Evolutionary conservation across 2,113 vertebrate species (phyloP), one percentile per base, ranked within the genome.

Genomic region (Corydoras sp.): DNA sequence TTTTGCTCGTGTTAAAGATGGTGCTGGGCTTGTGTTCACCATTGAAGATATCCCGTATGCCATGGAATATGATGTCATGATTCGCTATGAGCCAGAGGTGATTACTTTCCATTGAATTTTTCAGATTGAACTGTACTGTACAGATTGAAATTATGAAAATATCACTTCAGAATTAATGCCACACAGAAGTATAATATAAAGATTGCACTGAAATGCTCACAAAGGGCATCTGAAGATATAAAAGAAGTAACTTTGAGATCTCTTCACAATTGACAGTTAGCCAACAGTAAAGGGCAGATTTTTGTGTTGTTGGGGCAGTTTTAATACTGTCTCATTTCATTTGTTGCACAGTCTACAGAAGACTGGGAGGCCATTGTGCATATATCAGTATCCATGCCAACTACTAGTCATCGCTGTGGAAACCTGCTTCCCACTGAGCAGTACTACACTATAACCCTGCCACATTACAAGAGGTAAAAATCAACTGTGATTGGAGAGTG

Each of bases 51-150:
- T 95, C 74, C 90, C 92, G 15, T 88, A 85, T 24, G 85, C 91
- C 66, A 93, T 94, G 92, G 93, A 94, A 56, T 95, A 93, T 2
- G 88, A 93, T 82, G 88, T 95, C 76, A 84, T 94, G 83, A 85
- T 97, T 54, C 87, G 90, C 79, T 93, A 92, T 0, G 91, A 94
- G 71, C 90, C 91, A 0, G 91, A 96, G 91, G 92, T 97, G 32
- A 49, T 53, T 12, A 53, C 5, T 53, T 43, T 43, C 35, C 7
- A 43, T 43, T 43, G 2, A 2, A 43, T 5, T 43, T 4, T n/a
- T n/a, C n/a, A n/a, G n/a, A n/a, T n/a, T n/a, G n/a, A n/a, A n/a
- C n/a, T 43, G 35, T 2, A 43, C 35, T 43, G 4, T 43, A 43
- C 35, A 43, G 35, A 43, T 43, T 43, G 2, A 43, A 43, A 43